Evolutionary conservation across 2,888 invertebrate species (phyloP), one percentile per base, ranked within the genome.

Genomic region (Eupithecia subumbrata): DNA sequence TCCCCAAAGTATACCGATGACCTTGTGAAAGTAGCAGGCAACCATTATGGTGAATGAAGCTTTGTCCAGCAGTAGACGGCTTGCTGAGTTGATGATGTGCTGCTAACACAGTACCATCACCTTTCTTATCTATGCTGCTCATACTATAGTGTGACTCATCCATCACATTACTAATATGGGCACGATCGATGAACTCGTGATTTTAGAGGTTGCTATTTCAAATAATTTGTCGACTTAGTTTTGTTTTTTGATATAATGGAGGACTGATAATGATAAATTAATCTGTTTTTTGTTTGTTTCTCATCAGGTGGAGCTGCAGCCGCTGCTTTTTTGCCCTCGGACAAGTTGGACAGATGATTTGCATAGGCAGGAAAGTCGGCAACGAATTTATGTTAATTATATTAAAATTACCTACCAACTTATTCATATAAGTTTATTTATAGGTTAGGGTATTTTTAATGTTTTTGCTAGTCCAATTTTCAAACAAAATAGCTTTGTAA

Each of bases 251-350:
- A 5, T 18, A 14, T 14, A 43, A 14, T 48, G 18, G 0, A 18
- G 18, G 48, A 48, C 43, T 18, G 1, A 48, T n/a, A 52, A 18
- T 63, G 63, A 14, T 30, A 30, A n/a, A 64, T 34, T 18, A 30
- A 18, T 64, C 30, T 34, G 4, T 11, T 43, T 22, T 67, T 66
- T 43, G 3, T n/a, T n/a, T 48, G 45, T 48, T 18, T 43, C 12
- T 1, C 22, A 7, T 16, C 52, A 77, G 77, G 77, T 70, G 77
- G 77, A 22, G 77, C 77, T 12, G 67, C 67, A 12, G 72, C 77
- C 0, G 77, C 77, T 40, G 66, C 60, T 0, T 77, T 77, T 67
- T 37, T 77, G 16, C 77, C 77, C 4, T 60, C 74, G 5, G 74
- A 77, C 45, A 60, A n/a, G 22, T 25, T 64, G n/a, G n/a, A 43